These are phyloP conservation scores for Gadus chalcogrammus DNA, from an alignment of 2,113 vertebrate genomes.

Conservation along the genomic window DNA sequence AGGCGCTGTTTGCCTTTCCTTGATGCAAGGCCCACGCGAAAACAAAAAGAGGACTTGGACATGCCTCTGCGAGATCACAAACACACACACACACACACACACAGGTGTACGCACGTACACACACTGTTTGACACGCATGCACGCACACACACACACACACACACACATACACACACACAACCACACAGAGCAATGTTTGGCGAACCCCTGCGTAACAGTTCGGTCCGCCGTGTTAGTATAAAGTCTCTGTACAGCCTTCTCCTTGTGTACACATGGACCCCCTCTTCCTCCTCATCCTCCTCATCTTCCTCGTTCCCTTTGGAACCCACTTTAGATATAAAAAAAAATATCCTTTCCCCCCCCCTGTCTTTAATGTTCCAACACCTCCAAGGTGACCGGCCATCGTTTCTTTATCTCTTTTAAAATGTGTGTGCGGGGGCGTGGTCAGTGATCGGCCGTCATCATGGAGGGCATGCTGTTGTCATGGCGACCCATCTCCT, in stretches of 20 bases:
- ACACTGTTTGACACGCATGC: conserved; percentile 19
- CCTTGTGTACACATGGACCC: too few relatives aligned
- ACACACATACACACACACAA: conserved; percentile 32
- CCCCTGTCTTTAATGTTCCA: conserved; percentile 15
- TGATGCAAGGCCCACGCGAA: too few relatives aligned
- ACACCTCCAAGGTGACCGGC: too few relatives aligned
- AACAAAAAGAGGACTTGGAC: too few relatives aligned
- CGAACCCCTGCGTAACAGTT: neutral
- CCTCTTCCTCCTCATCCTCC: too few relatives aligned
- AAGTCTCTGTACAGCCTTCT: conserved; percentile 1
- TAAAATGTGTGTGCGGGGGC: too few relatives aligned
- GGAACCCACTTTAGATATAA: conserved; percentile 23
- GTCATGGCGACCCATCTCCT: conserved; percentile 93
- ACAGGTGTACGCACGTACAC: conserved; percentile 9
- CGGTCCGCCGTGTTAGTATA: conserved; percentile 14
- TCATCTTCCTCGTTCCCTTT: conserved; percentile 12
- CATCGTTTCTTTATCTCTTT: neutral
- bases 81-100: conserved; percentile 34
- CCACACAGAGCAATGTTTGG: neutral
- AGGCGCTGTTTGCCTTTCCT: too few relatives aligned
- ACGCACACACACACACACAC: conserved; percentile 1
- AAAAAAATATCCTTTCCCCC: conserved; percentile 1
- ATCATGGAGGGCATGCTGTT: conserved; percentile 80
- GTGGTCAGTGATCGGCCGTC: conserved; percentile 81
- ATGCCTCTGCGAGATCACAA: conserved; percentile 16